phyloP scores from a whole-genome alignment of 2,888 invertebrate species.

The Nemurella pictetii region DNA sequence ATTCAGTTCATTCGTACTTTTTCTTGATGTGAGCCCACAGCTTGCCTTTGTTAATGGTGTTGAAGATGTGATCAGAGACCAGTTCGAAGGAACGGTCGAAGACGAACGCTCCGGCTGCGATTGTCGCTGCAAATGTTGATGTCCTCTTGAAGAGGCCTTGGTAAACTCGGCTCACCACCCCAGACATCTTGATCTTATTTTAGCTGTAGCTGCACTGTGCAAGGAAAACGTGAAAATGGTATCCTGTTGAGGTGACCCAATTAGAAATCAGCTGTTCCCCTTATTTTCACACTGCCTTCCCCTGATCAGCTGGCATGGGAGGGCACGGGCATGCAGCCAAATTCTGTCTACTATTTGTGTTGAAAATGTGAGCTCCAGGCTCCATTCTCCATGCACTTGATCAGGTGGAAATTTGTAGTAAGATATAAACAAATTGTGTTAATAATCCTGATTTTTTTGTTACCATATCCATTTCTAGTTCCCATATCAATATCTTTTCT shows the following conservation, averaged over 20 bases:
- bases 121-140: background rate
- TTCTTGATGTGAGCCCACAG: background rate
- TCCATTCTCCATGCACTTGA: too few relatives aligned
- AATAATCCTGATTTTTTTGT: too few relatives aligned
- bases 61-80: background rate
- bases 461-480: too few relatives aligned
- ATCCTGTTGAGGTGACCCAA: background rate
- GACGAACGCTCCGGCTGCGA: background rate
- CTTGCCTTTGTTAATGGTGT: background rate
- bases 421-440: too few relatives aligned
- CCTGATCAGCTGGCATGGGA: too few relatives aligned
- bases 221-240: background rate
- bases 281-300: too few relatives aligned
- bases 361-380: too few relatives aligned
- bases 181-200: background rate
- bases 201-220: background rate
- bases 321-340: too few relatives aligned
- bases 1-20: background rate
- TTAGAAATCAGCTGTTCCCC: background rate
- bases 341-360: too few relatives aligned
- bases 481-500: too few relatives aligned
- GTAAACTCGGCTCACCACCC: background rate
- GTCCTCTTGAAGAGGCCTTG: background rate
- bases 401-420: too few relatives aligned
- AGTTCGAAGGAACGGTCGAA: background rate